phyloP scores from a whole-genome alignment of 23 tunicate species.

The Corella eumyota region DNA sequence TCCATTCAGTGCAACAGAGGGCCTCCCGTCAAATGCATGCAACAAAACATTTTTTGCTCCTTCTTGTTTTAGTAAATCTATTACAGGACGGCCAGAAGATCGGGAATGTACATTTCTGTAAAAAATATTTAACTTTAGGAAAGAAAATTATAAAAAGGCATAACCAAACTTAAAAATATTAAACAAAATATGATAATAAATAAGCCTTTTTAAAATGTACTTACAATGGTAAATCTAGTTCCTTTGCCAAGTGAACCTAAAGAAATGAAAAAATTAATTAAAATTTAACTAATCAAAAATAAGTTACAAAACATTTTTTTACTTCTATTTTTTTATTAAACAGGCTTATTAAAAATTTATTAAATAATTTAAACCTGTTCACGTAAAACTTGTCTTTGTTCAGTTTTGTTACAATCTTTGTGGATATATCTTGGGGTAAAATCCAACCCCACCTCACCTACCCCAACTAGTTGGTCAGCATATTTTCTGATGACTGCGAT shows the following conservation, averaged over 20 bases:
- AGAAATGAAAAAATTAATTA: not conserved
- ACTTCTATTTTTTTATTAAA: not conserved
- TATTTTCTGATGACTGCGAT: conserved; percentile 21
- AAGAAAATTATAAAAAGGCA: too few species aligned
- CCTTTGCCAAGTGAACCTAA: conserved; percentile 42
- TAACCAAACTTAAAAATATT: too few species aligned
- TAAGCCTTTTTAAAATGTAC: conserved; percentile 6
- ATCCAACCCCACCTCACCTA: conserved; percentile 94
- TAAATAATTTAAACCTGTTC: conserved; percentile 27
- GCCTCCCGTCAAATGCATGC: conserved; percentile 92
- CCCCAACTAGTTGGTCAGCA: conserved; percentile 29
- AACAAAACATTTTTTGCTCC: conserved; percentile 47
- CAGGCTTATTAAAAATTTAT: not conserved
- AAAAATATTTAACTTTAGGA: conserved; percentile 1
- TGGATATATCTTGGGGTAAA: conserved; percentile 80
- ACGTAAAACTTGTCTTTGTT: conserved; percentile 60
- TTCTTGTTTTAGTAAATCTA: conserved; percentile 39
- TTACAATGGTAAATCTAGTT: conserved; percentile 46
- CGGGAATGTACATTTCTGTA: conserved; percentile 76
- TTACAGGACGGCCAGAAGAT: conserved; percentile 63
- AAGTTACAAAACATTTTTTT: not conserved
- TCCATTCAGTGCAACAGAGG: conserved; percentile 63
- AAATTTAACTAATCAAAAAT: not conserved
- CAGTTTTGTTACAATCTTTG: conserved; percentile 26
- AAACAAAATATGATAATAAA: too few species aligned